Evolutionary conservation across 2,888 invertebrate genomes (phyloP).

Genomic region (Spilarctia lutea): DNA sequence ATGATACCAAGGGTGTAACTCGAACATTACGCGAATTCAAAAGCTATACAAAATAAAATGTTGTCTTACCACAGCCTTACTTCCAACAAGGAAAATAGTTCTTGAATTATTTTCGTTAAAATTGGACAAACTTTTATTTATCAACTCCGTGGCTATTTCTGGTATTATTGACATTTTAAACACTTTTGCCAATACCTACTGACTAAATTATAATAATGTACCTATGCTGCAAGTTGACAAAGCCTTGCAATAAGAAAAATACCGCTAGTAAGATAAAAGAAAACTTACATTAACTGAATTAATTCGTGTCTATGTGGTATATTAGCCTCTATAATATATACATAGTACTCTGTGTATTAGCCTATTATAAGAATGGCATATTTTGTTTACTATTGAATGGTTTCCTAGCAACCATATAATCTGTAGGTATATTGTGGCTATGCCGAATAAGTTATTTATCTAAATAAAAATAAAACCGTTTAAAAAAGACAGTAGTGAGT

Average conservation of each 20-base stretch:
- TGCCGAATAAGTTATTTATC: no score
- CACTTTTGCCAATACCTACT: background rate
- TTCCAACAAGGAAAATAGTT: slow-evolving; percentile 89
- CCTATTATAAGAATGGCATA: background rate
- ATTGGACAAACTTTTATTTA: slow-evolving; percentile 72
- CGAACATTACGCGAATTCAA: no score
- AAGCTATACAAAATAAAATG: no score
- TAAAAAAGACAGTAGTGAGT: no score
- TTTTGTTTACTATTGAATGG: slow-evolving; percentile 1
- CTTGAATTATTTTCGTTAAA: slow-evolving; percentile 73
- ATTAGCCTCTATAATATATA: no score
- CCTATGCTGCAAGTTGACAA: background rate
- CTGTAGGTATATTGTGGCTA: background rate
- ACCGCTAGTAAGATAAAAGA: background rate
- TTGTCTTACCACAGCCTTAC: slow-evolving; percentile 88
- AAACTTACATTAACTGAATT: background rate
- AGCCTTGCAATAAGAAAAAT: background rate
- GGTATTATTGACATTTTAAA: slow-evolving; percentile 74
- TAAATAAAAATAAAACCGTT: no score
- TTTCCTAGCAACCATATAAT: slow-evolving; percentile 19
- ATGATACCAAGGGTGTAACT: no score
- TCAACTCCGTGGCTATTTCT: slow-evolving; percentile 84
- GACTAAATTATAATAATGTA: background rate
- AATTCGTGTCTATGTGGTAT: background rate
- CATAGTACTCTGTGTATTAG: no score